Percentiles rank a stretch among this genome's conserved stretches.
These are phyloP conservation scores for Pycnonotus jocosus DNA, from an alignment of 2,113 vertebrate genomes.

Conservation along the genomic window DNA sequence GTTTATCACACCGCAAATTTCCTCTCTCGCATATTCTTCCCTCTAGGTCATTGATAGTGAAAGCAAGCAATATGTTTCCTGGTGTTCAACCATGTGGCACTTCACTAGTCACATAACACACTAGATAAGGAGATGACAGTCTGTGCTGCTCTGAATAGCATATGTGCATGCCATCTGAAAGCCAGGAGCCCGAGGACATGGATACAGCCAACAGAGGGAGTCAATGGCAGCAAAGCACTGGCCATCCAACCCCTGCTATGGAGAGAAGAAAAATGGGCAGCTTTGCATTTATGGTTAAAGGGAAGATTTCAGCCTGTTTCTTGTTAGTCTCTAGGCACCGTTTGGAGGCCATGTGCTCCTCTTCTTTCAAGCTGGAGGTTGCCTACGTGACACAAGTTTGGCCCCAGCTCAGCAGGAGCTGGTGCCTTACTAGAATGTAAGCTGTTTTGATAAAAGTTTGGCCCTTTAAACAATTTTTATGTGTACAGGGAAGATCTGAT, in stretches of 20 bases:
- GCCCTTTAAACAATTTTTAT: background rate
- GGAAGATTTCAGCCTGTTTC: background rate
- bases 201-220: slow-evolving; percentile 36
- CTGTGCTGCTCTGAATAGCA: slow-evolving; percentile 59
- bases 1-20: slow-evolving; percentile 56
- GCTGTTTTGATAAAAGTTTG: background rate
- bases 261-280: background rate
- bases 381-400: background rate
- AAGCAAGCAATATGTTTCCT: slow-evolving; percentile 66
- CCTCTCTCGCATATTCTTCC: slow-evolving; percentile 62
- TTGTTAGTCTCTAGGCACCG: background rate
- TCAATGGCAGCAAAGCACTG: background rate
- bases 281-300: background rate
- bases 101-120: slow-evolving; percentile 59
- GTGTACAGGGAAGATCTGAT: background rate
- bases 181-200: background rate
- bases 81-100: slow-evolving; percentile 66
- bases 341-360: background rate
- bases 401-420: background rate
- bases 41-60: slow-evolving; percentile 62
- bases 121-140: slow-evolving; percentile 61
- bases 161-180: slow-evolving; percentile 52
- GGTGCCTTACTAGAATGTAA: background rate
- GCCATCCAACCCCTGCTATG: background rate
- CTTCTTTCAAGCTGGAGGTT: background rate